A percentile compares a stretch with the other conserved stretches of the same genome.
Evolutionary conservation across 2,888 invertebrate species (phyloP).

Genomic region (Conomelus anceps): DNA sequence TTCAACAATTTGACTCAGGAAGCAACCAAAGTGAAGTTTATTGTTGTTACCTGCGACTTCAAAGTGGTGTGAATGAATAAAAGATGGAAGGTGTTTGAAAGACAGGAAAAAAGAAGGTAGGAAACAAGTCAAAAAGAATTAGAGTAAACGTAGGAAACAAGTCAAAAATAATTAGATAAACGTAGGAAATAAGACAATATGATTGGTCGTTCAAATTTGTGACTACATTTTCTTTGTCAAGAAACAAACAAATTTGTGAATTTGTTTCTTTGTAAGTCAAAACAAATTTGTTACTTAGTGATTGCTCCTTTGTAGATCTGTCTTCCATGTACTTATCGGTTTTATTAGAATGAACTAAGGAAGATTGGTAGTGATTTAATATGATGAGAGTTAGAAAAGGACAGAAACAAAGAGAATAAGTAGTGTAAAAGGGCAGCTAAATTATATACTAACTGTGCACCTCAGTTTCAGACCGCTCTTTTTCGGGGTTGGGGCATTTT

Average conservation of each 20-base stretch:
- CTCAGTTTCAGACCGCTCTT: no score
- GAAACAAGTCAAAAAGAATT: not conserved
- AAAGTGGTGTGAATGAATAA: no score
- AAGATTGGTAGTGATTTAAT: not conserved
- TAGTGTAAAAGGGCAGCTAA: not conserved
- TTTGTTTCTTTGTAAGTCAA: not conserved
- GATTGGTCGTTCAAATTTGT: no score
- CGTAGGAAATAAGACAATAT: no score
- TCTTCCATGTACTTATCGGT: not conserved
- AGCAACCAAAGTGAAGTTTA: no score
- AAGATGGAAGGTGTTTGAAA: no score
- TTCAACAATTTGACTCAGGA: no score
- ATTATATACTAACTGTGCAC: not conserved
- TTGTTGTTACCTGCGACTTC: no score
- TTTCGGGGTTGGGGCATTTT: not conserved
- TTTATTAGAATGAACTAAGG: not conserved
- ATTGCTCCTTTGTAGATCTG: not conserved
- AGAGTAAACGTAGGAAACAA: not conserved
- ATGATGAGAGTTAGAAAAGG: not conserved
- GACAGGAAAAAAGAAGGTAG: not conserved
- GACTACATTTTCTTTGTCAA: not conserved
- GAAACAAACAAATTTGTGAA: no score
- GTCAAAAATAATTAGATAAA: not conserved
- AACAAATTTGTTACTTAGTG: not conserved
- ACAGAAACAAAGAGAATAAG: not conserved